Evolutionary conservation across 2,888 invertebrate genomes (phyloP), one percentile per base, ranked within the genome.

Genomic region (Andrena haemorrhoa): DNA sequence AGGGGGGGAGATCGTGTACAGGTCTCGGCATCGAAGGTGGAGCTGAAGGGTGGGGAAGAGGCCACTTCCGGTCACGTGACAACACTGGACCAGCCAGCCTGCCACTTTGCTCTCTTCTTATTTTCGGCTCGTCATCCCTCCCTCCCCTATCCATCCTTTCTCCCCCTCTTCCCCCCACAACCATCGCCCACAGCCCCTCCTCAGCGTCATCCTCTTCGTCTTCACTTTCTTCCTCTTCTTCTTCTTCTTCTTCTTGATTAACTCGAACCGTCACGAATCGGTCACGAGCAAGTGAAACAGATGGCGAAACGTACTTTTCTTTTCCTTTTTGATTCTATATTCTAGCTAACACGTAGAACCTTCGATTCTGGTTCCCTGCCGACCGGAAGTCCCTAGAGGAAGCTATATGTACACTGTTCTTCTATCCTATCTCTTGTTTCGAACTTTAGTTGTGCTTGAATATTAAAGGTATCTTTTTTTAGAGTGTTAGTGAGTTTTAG

Each of bases 31-130:
- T 77, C 71, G 85, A 87, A 86, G 87, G 82, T 79, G 63, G 82
- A 72, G 76, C 53, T n/a, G 74, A 75, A 74, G 76, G 72, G 68
- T 79, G 76, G 83, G 75, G 87, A 85, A 88, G 86, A 87, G 89
- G 90, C 90, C 89, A 92, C 93, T 93, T 94, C 94, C 94, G 93
- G 93, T 94, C 94, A 93, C 93, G 93, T 93, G 94, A 93, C 92
- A 91, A 88, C 86, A 83, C 88, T 90, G 90, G 91, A 90, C 91
- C 86, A 90, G 92, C 89, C 92, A 92, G 92, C 88, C 92, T 92
- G 91, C 92, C 92, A 93, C 93, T 93, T 93, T 92, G 92, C 93
- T 93, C 92, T 93, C 92, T 94, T 93, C 92, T 93, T 93, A 94
- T 93, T 94, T 93, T 93, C 93, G 92, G 92, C 91, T 91, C 90